Evolutionary conservation across 2,888 invertebrate genomes (phyloP).

Genomic region (Stenotaenia linearis): DNA sequence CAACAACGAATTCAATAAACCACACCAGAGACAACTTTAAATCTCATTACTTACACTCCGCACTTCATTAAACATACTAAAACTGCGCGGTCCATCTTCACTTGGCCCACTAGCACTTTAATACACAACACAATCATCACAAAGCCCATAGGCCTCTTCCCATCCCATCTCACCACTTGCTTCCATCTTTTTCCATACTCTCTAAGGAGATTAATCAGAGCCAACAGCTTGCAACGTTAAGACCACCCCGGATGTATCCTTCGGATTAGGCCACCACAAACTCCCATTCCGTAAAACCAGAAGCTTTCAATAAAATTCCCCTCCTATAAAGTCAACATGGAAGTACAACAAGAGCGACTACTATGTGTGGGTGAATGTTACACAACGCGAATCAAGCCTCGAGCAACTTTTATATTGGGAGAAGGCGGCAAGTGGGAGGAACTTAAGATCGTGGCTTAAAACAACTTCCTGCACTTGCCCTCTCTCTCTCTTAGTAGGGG

Average conservation of each 20-base stretch:
- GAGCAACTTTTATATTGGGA: background rate
- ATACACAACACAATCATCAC: slow-evolving; percentile 1
- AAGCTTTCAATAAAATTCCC: slow-evolving; percentile 19
- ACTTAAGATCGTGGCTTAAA: slow-evolving; percentile 1
- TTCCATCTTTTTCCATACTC: slow-evolving; percentile 7
- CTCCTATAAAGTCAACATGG: slow-evolving; percentile 19
- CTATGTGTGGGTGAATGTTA: background rate
- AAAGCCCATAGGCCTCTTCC: slow-evolving; percentile 6
- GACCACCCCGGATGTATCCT: slow-evolving; percentile 14
- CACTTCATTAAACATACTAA: slow-evolving; percentile 9
- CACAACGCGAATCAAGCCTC: slow-evolving; percentile 5
- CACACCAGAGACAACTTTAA: slow-evolving; percentile 14
- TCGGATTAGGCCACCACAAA: slow-evolving; percentile 15
- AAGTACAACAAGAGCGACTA: slow-evolving; percentile 1
- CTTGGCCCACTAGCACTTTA: background rate
- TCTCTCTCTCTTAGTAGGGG: background rate
- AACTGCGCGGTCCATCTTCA: background rate
- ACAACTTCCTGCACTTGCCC: slow-evolving; percentile 15
- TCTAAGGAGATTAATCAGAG: slow-evolving; percentile 13
- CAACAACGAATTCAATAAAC: slow-evolving; percentile 6
- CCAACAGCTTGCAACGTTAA: slow-evolving; percentile 10
- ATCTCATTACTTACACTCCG: slow-evolving; percentile 10
- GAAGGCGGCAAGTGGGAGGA: background rate
- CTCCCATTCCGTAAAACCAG: slow-evolving; percentile 10
- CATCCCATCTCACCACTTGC: background rate